These are phyloP conservation scores for Malacosoma neustria DNA, from an alignment of 2,888 invertebrate species.

Conservation along the genomic window DNA sequence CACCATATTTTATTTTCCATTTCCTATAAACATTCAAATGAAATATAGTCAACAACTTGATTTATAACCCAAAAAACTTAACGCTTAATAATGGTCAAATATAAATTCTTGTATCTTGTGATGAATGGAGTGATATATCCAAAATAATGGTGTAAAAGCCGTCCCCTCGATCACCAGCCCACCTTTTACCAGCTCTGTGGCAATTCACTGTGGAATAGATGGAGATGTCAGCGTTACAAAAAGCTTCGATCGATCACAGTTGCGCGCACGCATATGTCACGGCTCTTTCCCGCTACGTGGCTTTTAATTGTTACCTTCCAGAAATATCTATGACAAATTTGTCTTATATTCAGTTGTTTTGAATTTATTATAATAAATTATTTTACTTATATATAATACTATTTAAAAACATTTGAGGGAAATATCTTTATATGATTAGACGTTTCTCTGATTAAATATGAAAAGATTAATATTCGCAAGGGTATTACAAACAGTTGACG, in stretches of 20 bases:
- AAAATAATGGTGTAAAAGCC: slow-evolving; percentile 52
- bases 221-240: slow-evolving; percentile 68
- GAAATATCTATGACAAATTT: not conserved
- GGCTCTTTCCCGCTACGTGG: slow-evolving; percentile 12
- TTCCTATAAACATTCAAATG: too few relatives aligned
- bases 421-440: too few relatives aligned
- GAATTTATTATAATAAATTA: not conserved
- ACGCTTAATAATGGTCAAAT: not conserved
- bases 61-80: not conserved
- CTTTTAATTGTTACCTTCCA: not conserved
- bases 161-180: slow-evolving; percentile 54
- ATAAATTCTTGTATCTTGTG: slow-evolving; percentile 19
- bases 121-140: slow-evolving; percentile 61
- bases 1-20: too few relatives aligned
- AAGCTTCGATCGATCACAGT: slow-evolving; percentile 66
- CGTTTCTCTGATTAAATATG: too few relatives aligned
- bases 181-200: slow-evolving; percentile 38
- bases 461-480: too few relatives aligned
- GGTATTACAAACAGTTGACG: too few relatives aligned
- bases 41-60: not conserved
- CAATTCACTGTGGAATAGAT: slow-evolving; percentile 68
- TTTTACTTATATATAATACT: too few relatives aligned
- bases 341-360: not conserved
- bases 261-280: slow-evolving; percentile 50
- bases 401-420: too few relatives aligned